These are phyloP conservation scores for Apotomis betuletana DNA, from an alignment of 2,888 invertebrate genomes.

Conservation along the genomic window DNA sequence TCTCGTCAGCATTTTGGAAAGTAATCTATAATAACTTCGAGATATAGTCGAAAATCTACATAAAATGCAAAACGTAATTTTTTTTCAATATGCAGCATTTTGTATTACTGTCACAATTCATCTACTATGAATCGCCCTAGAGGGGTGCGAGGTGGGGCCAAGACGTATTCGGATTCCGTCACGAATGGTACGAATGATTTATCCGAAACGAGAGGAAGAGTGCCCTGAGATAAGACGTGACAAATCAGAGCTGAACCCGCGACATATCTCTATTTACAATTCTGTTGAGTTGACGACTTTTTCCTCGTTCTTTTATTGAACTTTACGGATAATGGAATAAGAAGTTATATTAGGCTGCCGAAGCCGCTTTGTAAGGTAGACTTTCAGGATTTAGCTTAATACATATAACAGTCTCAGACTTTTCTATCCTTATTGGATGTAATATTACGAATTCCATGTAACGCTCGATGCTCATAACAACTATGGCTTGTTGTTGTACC, in stretches of 20 bases:
- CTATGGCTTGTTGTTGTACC: too few species aligned
- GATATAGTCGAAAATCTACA: too few species aligned
- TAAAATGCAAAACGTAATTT: too few species aligned
- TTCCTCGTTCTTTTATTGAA: conserved; percentile 44
- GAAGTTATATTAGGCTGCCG: conserved; percentile 50
- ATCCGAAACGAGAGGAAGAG: conserved; percentile 55
- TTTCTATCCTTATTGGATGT: not conserved
- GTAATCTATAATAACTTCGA: too few species aligned
- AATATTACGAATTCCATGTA: too few species aligned
- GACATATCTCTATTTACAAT: conserved; percentile 51
- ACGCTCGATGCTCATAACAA: too few species aligned
- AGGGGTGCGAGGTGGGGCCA: conserved; percentile 43
- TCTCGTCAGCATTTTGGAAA: too few species aligned
- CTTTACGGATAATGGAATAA: conserved; percentile 54
- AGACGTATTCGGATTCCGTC: conserved; percentile 60
- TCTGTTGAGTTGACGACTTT: conserved; percentile 47
- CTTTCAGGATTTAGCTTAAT: not conserved
- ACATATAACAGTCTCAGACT: not conserved
- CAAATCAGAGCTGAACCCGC: conserved; percentile 62
- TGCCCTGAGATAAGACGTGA: conserved; percentile 61
- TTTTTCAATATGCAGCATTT: not conserved
- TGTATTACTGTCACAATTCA: conserved; percentile 6
- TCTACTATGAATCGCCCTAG: conserved; percentile 22
- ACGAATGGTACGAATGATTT: conserved; percentile 64
- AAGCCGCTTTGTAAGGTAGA: conserved; percentile 43